A percentile compares a stretch with the other conserved stretches of the same genome.
Conservation (phyloP, 2,797 vertebrate genomes). For the Amblyopsis hoosieri region DNA sequence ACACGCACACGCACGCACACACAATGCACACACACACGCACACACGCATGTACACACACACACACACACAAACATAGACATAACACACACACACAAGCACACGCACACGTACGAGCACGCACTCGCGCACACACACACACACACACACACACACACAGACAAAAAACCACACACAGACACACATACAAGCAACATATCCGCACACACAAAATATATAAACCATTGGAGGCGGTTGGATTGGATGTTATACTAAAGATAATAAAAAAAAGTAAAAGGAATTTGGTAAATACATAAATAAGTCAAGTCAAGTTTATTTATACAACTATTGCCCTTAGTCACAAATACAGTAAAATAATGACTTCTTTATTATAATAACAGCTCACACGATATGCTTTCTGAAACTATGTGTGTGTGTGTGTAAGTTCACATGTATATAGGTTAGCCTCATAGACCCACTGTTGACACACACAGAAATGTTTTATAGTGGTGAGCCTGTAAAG, state of each 20-base stretch:
- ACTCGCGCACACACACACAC: neutral
- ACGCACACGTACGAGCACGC: neutral
- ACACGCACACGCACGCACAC: conserved; percentile 9
- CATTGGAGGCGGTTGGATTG: neutral
- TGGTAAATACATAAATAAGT: too few relatives aligned
- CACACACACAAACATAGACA: conserved; percentile 2
- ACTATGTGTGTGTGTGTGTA: too few relatives aligned
- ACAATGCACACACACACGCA: neutral
- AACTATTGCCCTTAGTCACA: too few relatives aligned
- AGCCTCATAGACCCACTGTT: neutral
- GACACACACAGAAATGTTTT: neutral
- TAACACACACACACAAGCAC: neutral
- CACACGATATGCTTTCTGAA: too few relatives aligned
- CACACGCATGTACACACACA: neutral
- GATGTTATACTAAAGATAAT: too few relatives aligned
- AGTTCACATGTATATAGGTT: neutral
- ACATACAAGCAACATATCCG: too few relatives aligned
- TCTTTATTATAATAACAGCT: too few relatives aligned
- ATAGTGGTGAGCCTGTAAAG: accelerated
- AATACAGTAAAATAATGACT: too few relatives aligned
- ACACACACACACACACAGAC: neutral
- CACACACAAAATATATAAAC: neutral
- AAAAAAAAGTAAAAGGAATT: too few relatives aligned
- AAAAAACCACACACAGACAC: neutral
- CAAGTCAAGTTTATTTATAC: too few relatives aligned